Evolutionary conservation across 2,888 invertebrate species (phyloP).

Genomic region (Hirtodrosophila alboralis): DNA sequence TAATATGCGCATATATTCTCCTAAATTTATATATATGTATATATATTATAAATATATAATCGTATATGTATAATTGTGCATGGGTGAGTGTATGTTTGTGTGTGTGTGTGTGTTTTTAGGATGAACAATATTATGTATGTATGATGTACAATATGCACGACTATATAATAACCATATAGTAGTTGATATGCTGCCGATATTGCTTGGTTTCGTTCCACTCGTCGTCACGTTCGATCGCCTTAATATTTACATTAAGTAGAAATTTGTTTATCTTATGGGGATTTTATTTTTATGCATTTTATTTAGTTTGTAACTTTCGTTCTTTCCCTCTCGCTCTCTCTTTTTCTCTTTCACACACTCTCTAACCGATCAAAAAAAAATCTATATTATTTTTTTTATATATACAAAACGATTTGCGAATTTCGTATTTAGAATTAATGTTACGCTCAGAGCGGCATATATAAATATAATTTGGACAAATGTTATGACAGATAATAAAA

Average conservation of each 20-base stretch:
- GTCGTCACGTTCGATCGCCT: conserved; percentile 55
- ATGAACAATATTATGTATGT: conserved; percentile 31
- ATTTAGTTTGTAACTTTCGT: conserved; percentile 41
- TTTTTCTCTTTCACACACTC: conserved; percentile 2
- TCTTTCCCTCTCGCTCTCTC: neutral
- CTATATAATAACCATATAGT: conserved; percentile 61
- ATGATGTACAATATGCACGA: conserved; percentile 61
- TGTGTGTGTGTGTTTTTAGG: conserved; percentile 12
- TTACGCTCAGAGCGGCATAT: conserved; percentile 16
- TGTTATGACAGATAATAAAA: neutral
- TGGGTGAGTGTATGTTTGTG: conserved; percentile 16
- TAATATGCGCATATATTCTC: conserved; percentile 36
- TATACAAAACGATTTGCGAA: conserved; percentile 57
- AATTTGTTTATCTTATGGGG: conserved; percentile 58
- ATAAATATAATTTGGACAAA: conserved; percentile 15
- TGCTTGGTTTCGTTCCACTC: conserved; percentile 56
- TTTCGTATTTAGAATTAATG: conserved; percentile 49
- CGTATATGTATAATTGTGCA: conserved; percentile 17
- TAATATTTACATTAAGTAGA: conserved; percentile 82
- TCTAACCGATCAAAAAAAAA: too few relatives aligned
- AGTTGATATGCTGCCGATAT: conserved; percentile 74
- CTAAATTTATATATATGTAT: conserved; percentile 15
- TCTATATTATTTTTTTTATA: conserved; percentile 10
- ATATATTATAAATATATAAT: conserved; percentile 29
- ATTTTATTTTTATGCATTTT: conserved; percentile 27